A percentile compares a stretch with the other conserved stretches of the same genome.
Evolutionary conservation across 2,113 vertebrate genomes (phyloP).

Genomic region (Pycnonotus jocosus): DNA sequence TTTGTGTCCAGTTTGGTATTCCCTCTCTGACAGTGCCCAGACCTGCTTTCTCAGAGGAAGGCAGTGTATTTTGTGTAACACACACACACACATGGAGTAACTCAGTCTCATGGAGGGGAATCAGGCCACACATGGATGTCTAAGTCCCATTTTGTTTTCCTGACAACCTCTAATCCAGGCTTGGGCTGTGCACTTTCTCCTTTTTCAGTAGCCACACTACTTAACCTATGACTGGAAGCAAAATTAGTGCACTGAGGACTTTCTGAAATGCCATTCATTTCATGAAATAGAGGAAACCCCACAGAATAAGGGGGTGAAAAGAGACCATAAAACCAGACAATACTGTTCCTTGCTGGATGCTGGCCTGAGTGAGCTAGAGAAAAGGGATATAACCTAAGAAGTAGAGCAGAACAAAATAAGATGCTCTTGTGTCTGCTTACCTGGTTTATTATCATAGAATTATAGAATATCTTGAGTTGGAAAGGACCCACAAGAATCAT

Average conservation of each 20-base stretch:
- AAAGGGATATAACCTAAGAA: background rate
- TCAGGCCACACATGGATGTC: background rate
- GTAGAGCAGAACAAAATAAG: background rate
- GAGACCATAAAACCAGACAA: background rate
- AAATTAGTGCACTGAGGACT: background rate
- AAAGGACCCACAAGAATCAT: background rate
- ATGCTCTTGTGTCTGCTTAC: background rate
- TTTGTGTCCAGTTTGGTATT: background rate
- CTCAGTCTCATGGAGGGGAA: background rate
- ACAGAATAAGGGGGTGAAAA: background rate
- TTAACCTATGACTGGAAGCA: background rate
- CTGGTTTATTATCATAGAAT: background rate
- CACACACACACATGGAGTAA: background rate
- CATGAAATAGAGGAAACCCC: background rate
- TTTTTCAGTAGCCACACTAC: background rate
- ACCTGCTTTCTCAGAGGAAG: background rate
- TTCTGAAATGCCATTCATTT: background rate
- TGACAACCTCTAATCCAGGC: background rate
- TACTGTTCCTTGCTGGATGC: background rate
- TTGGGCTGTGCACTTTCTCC: background rate
- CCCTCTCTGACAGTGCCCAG: background rate
- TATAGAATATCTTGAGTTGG: background rate
- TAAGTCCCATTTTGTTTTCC: background rate
- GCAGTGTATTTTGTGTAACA: background rate
- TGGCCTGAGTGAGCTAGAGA: background rate